A percentile compares a stretch with the other conserved stretches of the same genome.
phyloP scores from a whole-genome alignment of 2,888 invertebrate species.

The Anticlea derivata region DNA sequence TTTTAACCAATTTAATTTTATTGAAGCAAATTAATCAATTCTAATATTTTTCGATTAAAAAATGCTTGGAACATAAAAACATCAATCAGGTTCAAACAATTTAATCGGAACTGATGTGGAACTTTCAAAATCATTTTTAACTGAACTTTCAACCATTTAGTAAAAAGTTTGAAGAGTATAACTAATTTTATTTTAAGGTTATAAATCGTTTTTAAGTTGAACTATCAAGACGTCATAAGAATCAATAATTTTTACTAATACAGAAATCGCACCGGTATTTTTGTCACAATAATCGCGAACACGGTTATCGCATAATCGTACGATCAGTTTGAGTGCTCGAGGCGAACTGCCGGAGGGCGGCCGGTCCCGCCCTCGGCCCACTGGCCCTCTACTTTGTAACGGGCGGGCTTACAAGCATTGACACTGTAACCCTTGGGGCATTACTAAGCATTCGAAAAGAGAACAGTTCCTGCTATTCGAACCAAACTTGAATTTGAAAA shows the following conservation, averaged over 20 bases:
- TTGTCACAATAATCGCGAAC: constrained; percentile 1
- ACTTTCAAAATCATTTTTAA: background rate
- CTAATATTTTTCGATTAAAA: constrained; percentile 11
- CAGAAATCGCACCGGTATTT: background rate
- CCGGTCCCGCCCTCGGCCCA: constrained; percentile 58
- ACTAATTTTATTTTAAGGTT: background rate
- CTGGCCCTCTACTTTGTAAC: constrained; percentile 14
- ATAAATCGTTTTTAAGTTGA: background rate
- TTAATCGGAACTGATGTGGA: background rate
- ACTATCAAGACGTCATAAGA: no score
- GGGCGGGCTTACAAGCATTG: constrained; percentile 12
- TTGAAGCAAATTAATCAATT: constrained; percentile 16
- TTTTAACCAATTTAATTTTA: constrained; percentile 17
- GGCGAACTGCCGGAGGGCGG: constrained; percentile 79
- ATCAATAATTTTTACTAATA: no score
- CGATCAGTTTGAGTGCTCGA: constrained; percentile 65
- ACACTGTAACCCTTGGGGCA: constrained; percentile 38
- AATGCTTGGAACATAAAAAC: constrained; percentile 15
- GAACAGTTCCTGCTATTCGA: background rate
- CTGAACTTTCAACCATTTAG: no score
- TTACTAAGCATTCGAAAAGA: constrained; percentile 1
- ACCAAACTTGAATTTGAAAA: no score
- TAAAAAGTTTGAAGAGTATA: no score
- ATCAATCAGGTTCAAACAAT: constrained; percentile 5
- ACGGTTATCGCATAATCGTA: background rate